A percentile compares a stretch with the other conserved stretches of the same genome.
Evolutionary conservation across 2,888 invertebrate species (phyloP).

Genomic region (Galeruca laticollis): DNA sequence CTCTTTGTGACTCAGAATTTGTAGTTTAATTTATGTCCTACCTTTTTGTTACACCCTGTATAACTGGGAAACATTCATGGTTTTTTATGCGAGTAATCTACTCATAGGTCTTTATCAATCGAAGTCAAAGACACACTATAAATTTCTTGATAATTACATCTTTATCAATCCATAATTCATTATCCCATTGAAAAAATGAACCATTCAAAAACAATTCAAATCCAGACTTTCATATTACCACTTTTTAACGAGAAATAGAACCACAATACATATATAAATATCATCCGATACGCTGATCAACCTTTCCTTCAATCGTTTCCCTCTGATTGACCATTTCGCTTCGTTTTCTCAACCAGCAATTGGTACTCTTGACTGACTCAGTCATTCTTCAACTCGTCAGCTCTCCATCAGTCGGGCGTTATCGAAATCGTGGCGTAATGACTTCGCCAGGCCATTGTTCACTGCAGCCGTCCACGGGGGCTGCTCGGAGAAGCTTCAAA

Average conservation of each 20-base stretch:
- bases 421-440: conserved; percentile 60
- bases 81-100: no score
- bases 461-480: conserved; percentile 53
- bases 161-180: no score
- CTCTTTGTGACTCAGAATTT: no score
- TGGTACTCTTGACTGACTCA: conserved; percentile 31
- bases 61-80: no score
- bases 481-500: conserved; percentile 58
- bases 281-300: background rate
- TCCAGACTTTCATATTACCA: background rate
- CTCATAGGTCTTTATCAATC: no score
- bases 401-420: conserved; percentile 58
- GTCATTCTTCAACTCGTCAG: conserved; percentile 58
- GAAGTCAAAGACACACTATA: no score
- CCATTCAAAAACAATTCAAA: no score
- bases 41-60: no score
- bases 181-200: no score
- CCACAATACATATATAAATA: background rate
- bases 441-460: conserved; percentile 62
- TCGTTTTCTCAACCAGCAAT: conserved; percentile 35
- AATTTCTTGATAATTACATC: no score
- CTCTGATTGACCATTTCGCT: conserved; percentile 9
- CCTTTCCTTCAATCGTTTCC: conserved; percentile 7
- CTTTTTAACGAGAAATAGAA: background rate
- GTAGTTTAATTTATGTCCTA: no score